These are phyloP conservation scores for Chionoecetes opilio DNA, from an alignment of 1,140 invertebrate species.

Conservation along the genomic window DNA sequence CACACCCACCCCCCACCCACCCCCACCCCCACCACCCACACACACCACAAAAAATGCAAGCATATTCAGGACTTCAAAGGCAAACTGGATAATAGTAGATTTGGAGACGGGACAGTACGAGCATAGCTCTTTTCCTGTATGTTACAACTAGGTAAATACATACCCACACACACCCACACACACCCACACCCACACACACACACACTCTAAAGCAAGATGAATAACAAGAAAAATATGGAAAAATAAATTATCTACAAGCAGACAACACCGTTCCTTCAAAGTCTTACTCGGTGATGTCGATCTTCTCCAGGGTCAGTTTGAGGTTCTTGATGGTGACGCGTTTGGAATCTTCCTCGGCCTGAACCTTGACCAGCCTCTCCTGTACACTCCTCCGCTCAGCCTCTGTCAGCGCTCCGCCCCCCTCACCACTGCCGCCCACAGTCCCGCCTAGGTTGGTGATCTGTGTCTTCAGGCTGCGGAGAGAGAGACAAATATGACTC, in stretches of 20 bases:
- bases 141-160: too few relatives aligned
- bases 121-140: too few relatives aligned
- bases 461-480: conserved; percentile 87
- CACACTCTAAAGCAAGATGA: background rate
- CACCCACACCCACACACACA: too few relatives aligned
- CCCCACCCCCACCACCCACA: too few relatives aligned
- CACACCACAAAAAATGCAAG: too few relatives aligned
- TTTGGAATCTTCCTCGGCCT: conserved; percentile 89
- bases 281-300: conserved; percentile 92
- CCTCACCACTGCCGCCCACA: conserved; percentile 85
- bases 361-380: conserved; percentile 87
- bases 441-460: conserved; percentile 83
- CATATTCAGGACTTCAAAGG: too few relatives aligned
- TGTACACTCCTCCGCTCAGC: conserved; percentile 88
- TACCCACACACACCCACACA: too few relatives aligned
- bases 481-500: too few relatives aligned
- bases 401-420: conserved; percentile 83
- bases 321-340: conserved; percentile 90
- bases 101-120: too few relatives aligned
- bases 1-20: too few relatives aligned
- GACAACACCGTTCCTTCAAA: background rate
- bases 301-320: conserved; percentile 89
- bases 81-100: too few relatives aligned
- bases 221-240: background rate
- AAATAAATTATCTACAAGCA: background rate